These are phyloP conservation scores for Arenaria interpres DNA, from an alignment of 2,113 vertebrate species.

Conservation along the genomic window DNA sequence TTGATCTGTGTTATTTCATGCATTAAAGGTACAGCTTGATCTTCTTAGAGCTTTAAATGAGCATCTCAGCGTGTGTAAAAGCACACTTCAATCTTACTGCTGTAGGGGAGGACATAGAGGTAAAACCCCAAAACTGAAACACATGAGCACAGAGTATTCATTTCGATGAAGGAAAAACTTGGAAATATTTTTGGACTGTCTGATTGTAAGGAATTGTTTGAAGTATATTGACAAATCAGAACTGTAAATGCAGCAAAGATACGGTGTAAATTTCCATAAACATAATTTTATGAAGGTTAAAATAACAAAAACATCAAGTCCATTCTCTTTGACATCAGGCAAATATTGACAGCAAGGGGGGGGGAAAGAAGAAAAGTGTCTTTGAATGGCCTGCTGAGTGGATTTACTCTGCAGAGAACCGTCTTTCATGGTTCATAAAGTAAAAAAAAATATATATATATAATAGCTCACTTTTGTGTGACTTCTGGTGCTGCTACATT, in stretches of 20 bases:
- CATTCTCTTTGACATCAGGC: background rate
- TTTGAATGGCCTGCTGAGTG: background rate
- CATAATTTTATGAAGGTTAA: background rate
- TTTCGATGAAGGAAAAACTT: background rate
- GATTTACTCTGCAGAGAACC: background rate
- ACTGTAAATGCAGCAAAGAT: background rate
- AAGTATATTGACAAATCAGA: background rate
- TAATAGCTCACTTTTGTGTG: background rate
- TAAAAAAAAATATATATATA: too few species aligned
- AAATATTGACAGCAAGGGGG: background rate
- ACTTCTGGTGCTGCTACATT: background rate
- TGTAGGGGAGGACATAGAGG: background rate
- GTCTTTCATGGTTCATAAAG: background rate
- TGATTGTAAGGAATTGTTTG: background rate
- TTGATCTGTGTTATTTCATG: background rate
- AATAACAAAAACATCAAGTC: background rate
- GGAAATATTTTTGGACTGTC: background rate
- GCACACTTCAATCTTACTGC: background rate
- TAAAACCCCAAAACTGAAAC: background rate
- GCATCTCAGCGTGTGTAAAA: background rate
- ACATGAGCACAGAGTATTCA: background rate
- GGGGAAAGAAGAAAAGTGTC: background rate
- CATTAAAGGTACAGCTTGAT: background rate
- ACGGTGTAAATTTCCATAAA: background rate
- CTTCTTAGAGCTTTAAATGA: background rate